These are phyloP conservation scores for Pachyseris speciosa DNA, from an alignment of 64 coral and sea anemone species.

Conservation along the genomic window DNA sequence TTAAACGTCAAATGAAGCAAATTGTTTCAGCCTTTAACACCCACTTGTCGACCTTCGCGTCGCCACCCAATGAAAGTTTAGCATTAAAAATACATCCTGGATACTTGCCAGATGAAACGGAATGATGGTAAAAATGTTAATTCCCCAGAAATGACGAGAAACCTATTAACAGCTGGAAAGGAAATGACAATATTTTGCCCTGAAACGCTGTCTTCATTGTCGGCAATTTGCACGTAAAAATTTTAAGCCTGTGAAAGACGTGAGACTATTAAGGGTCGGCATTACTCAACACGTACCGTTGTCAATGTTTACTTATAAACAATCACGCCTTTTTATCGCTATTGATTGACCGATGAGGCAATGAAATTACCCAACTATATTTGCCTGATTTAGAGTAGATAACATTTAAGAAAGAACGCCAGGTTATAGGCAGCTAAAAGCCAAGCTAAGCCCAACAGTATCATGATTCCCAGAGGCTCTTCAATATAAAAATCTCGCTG, in stretches of 20 bases:
- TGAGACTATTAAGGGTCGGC: neutral
- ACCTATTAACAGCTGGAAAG: neutral
- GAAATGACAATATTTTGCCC: constrained; percentile 8
- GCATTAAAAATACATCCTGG: constrained; percentile 1
- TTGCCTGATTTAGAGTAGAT: no score
- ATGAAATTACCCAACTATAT: no score
- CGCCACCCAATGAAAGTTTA: neutral
- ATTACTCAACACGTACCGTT: neutral
- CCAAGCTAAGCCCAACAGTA: no score
- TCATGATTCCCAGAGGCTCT: no score
- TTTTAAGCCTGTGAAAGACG: neutral
- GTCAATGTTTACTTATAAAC: neutral
- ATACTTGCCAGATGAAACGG: neutral
- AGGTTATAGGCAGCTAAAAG: no score
- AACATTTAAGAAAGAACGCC: no score
- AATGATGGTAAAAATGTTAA: neutral
- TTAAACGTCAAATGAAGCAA: constrained; percentile 17
- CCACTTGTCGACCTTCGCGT: constrained; percentile 1
- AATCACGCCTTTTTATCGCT: neutral
- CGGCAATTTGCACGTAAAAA: neutral
- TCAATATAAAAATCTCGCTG: no score
- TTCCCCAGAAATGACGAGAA: neutral
- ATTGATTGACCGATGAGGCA: no score
- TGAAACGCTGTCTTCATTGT: neutral
- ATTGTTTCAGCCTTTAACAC: constrained; percentile 29